Base-by-base conservation (phyloP, 2,113 vertebrate genomes). In the Martes martes region DNA sequence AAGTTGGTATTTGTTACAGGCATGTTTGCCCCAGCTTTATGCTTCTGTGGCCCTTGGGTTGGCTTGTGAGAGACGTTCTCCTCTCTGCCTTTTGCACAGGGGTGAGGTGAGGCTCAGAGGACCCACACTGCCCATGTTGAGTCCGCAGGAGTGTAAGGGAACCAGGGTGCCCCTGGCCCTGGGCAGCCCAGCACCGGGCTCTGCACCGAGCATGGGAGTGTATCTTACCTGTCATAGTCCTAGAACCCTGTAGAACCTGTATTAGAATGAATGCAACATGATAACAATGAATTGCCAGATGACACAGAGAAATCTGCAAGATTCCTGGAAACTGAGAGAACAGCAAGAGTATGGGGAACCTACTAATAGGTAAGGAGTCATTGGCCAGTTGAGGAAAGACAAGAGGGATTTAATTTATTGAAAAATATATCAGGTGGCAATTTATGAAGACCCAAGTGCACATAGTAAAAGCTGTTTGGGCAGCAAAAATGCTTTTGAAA, bases 371-470 rank as follows among this genome's bases (percentile, higher is more conserved):
- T 55, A 33, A 50, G 59, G 57, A 78, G 63, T 88, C 24, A 16
- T n/a, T 45, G 59, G 8, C 73, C 55, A 55, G 14, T 13, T 33
- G 69, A 94, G 55, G 33, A 92, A 85, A 79, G 79, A 89, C n/a
- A 59, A 55, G 76, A 74, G 7, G 7, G 16, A 86, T 76, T 88
- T 83, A 55, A 57, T 31, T n/a, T 97, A 96, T 94, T 86, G 87
- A 42, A 73, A 94, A 83, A 92, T 50, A 11, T 1, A 50, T 91
- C 57, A 95, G 39, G 36, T 87, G 47, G 55, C 61, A 90, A 11
- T 80, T 97, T 89, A 42, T 63, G 96, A 92, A 94, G 50, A 82
- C 14, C 18, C 55, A n/a, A 59, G 86, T 59, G 85, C 28, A 33
- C 1, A 0, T 80, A 73, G 26, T 93, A 52, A 84, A 61, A 83